A percentile compares a stretch with the other conserved stretches of the same genome.
Evolutionary conservation across 2,888 invertebrate species (phyloP).

Genomic region (Ectemnius lituratus): DNA sequence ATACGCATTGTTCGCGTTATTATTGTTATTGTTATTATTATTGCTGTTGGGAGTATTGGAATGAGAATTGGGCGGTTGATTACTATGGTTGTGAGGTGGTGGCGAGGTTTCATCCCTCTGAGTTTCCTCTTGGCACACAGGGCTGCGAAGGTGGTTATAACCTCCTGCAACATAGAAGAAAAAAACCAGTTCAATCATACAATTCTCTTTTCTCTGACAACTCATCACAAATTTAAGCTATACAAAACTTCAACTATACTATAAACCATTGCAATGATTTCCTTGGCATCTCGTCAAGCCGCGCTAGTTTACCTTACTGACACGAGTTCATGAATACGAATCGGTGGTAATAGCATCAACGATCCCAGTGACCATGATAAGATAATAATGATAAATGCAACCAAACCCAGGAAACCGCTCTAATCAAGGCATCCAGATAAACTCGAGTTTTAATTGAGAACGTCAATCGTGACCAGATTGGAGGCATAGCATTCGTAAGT

Average conservation of each 20-base stretch:
- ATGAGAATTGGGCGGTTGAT: constrained; percentile 73
- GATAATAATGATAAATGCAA: constrained; percentile 9
- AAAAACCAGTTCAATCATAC: background rate
- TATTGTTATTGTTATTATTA: constrained; percentile 67
- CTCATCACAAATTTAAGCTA: background rate
- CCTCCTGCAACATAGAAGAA: constrained; percentile 77
- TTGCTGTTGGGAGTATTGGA: constrained; percentile 73
- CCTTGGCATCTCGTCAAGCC: too few relatives aligned
- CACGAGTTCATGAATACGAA: background rate
- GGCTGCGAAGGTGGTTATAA: constrained; percentile 80
- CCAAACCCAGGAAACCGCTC: background rate
- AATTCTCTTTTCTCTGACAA: too few relatives aligned
- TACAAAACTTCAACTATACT: too few relatives aligned
- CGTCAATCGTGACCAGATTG: too few relatives aligned
- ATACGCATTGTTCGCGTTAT: constrained; percentile 73
- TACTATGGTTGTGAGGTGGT: constrained; percentile 72
- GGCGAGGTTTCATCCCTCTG: constrained; percentile 77
- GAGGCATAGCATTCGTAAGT: too few relatives aligned
- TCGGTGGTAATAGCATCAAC: background rate
- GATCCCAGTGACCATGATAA: background rate
- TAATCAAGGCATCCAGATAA: too few relatives aligned
- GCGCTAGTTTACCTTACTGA: too few relatives aligned
- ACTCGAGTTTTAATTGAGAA: too few relatives aligned
- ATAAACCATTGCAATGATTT: too few relatives aligned
- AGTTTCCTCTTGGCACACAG: constrained; percentile 77